phyloP scores from a whole-genome alignment of 2,888 invertebrate genomes.

The Gryllus longicercus region DNA sequence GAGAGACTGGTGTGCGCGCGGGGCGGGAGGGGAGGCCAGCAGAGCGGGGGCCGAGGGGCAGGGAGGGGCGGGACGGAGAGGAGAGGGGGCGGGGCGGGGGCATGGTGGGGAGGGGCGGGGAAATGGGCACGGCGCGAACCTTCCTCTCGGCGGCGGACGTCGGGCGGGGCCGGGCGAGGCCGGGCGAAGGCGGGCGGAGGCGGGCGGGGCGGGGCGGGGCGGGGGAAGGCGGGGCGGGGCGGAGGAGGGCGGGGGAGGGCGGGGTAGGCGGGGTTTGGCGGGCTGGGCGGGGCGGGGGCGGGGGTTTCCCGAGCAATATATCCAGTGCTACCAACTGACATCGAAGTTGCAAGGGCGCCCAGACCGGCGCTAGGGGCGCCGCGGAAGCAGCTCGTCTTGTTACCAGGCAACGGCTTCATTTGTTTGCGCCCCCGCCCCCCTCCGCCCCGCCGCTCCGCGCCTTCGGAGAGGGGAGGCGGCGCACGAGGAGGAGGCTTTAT shows the following conservation, averaged over 20 bases:
- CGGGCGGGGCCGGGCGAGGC: not conserved
- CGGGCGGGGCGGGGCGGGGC: not conserved
- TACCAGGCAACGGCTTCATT: slow-evolving; percentile 17
- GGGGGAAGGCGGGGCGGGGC: not conserved
- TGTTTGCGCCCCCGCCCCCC: not conserved
- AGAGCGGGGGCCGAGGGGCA: not conserved
- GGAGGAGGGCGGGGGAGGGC: not conserved
- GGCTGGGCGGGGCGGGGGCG: not conserved
- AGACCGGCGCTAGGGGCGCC: not conserved
- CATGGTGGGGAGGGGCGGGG: not conserved
- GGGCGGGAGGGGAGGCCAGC: not conserved
- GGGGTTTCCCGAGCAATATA: not conserved
- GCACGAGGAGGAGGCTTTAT: not conserved
- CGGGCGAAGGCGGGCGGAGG: not conserved
- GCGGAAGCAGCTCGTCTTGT: slow-evolving; percentile 10
- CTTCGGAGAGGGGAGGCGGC: not conserved
- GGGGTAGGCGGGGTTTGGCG: not conserved
- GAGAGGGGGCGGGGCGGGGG: not conserved
- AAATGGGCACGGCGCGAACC: not conserved
- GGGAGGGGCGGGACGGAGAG: not conserved
- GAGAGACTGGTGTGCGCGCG: not conserved
- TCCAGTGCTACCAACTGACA: slow-evolving; percentile 11
- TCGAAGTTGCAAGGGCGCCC: not conserved
- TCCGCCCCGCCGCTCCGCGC: not conserved
- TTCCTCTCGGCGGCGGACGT: not conserved